phyloP scores from a whole-genome alignment of 2,888 invertebrate genomes.

The Augochlorella aurata region DNA sequence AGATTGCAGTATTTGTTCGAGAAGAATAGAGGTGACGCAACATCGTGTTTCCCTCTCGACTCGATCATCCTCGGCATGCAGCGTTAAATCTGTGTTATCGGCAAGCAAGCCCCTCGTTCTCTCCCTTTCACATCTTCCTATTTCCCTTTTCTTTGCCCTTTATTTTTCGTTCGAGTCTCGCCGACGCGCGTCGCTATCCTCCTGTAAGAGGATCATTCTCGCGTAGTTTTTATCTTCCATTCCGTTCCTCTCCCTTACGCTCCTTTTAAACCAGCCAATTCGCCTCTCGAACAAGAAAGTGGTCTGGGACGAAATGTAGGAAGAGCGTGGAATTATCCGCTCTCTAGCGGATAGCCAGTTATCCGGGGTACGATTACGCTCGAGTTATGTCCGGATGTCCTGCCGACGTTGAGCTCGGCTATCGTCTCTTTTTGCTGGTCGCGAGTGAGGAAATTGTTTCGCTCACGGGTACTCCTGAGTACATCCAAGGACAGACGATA shows the following conservation, averaged over 20 bases:
- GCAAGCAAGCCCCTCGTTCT: conserved; percentile 23
- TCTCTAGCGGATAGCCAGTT: conserved; percentile 67
- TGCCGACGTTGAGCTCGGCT: conserved; percentile 43
- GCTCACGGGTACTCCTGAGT: conserved; percentile 35
- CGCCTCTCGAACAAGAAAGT: conserved; percentile 64
- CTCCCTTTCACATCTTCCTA: conserved; percentile 10
- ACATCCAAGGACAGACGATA: conserved; percentile 54
- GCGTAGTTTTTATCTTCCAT: conserved; percentile 63
- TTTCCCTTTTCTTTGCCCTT: neutral
- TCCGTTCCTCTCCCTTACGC: conserved; percentile 54
- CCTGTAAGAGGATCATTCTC: conserved; percentile 57
- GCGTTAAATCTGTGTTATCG: conserved; percentile 46
- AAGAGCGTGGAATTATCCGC: conserved; percentile 68
- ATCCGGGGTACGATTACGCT: conserved; percentile 69
- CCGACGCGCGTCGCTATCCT: conserved; percentile 25
- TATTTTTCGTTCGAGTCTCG: conserved; percentile 27
- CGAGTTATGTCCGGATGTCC: conserved; percentile 64
- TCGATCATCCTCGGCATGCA: conserved; percentile 13
- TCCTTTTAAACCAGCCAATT: conserved; percentile 64
- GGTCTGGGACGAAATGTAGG: conserved; percentile 57
- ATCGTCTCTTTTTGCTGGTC: conserved; percentile 41
- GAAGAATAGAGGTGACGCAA: neutral
- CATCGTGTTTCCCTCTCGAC: conserved; percentile 6
- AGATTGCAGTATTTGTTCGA: conserved; percentile 6
- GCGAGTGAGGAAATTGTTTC: conserved; percentile 59